Conservation (phyloP, 2,113 vertebrate genomes). For the Calyptomena viridis region DNA sequence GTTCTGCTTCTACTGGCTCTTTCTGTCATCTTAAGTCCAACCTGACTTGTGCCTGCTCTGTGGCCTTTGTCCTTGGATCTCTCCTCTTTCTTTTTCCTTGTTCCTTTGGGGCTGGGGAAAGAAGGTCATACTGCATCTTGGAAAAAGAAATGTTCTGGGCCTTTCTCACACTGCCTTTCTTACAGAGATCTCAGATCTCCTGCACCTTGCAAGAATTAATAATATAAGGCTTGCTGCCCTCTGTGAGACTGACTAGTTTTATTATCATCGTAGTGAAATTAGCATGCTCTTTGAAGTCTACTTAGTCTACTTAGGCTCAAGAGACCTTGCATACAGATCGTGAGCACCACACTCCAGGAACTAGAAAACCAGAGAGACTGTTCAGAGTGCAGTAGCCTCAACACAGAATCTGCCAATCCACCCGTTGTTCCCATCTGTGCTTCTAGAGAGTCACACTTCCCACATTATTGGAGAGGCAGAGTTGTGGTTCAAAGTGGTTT, state of each 20-base stretch:
- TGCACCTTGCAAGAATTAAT: not conserved
- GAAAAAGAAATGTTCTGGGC: not conserved
- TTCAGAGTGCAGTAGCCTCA: not conserved
- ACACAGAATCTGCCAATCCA: not conserved
- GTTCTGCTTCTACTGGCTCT: not conserved
- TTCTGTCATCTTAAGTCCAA: not conserved
- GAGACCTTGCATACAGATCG: not conserved
- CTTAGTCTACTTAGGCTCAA: not conserved
- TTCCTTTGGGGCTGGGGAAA: not conserved
- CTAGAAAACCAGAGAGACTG: not conserved
- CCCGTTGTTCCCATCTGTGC: not conserved
- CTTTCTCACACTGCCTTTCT: not conserved
- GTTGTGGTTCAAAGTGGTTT: not conserved
- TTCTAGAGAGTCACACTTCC: not conserved
- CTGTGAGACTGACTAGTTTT: not conserved
- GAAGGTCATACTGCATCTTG: not conserved
- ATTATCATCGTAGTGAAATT: not conserved
- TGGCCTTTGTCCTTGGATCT: not conserved
- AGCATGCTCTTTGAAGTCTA: not conserved
- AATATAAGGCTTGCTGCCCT: not conserved
- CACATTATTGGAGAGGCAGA: accelerated
- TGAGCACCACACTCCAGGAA: not conserved
- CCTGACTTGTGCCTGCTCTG: not conserved
- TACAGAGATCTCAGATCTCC: not conserved
- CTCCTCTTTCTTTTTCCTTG: not conserved